Base-by-base conservation (phyloP, 1,140 invertebrate species). In the Drosophila trapezifrons region DNA sequence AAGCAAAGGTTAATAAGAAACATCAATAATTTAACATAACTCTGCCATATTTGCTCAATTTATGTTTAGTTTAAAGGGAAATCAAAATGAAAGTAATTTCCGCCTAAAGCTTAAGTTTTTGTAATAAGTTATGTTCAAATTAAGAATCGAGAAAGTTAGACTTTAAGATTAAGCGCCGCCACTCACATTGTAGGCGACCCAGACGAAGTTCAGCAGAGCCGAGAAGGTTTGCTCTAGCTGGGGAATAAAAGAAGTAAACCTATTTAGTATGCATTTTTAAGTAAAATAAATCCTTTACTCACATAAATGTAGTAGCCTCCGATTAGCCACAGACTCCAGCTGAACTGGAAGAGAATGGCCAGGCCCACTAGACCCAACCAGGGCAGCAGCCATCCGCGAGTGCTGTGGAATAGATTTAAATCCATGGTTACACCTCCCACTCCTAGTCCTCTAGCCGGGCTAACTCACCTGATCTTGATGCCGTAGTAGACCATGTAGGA, bases 271-370 rank as follows among this genome's bases (percentile, higher is more conserved):
- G 13, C 52, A 8, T 32, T 42, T 20, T 22, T 12, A 12, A 0
- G 15, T 57, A 32, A 2, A 25, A 15, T n/a, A 12, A 15, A 13
- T 12, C 1, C n/a, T 5, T 22, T 27, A 94, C 96, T 96, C 93
- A 98, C 96, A 93, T 97, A 97, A 91, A 97, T 97, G 86, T 97
- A 97, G 80, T 98, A 98, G 45, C 96, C 96, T 58, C 95, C 96
- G 42, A 97, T 92, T 1, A 97, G 93, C 96, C 96, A 97, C 18
- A 97, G 87, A 12, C 96, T 96, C 92, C 97, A 97, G 13, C 95
- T 84, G 45, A 96, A 92, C 91, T 97, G 96, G 82, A 97, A 97
- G 0, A 95, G 57, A 57, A 96, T 95, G 17, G 95, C 94, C 2
- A 96, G 80, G 4, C 94, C 94, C 93, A 96, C 95, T 1, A 93